Conservation (phyloP, 2,113 vertebrate species). For the Thermophis baileyi region DNA sequence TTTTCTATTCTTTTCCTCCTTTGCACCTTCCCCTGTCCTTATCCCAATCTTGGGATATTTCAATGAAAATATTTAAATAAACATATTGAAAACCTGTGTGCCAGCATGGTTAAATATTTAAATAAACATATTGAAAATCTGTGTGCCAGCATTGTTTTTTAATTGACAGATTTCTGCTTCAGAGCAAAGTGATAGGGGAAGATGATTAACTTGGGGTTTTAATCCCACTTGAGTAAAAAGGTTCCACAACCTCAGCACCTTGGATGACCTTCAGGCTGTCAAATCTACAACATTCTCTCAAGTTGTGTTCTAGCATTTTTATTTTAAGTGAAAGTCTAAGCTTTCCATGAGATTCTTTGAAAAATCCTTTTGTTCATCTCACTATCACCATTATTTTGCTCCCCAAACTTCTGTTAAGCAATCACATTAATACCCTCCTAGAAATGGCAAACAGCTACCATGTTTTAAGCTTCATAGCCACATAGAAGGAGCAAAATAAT, state of each 20-base stretch:
- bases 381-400: background rate
- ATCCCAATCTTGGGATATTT: background rate
- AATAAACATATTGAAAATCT: no score
- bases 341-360: background rate
- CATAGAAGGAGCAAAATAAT: background rate
- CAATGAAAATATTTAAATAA: background rate
- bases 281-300: background rate
- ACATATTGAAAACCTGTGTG: background rate
- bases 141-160: no score
- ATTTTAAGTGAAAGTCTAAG: background rate
- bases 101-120: no score
- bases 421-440: background rate
- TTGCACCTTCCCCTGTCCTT: no score
- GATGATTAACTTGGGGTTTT: background rate
- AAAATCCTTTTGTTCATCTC: background rate
- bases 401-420: background rate
- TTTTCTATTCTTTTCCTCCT: background rate
- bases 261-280: background rate
- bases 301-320: background rate
- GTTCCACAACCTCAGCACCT: background rate
- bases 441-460: background rate
- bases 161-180: background rate
- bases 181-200: background rate
- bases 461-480: background rate
- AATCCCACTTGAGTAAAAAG: background rate